Percentiles rank a stretch among this genome's conserved stretches.
Evolutionary conservation across 1,140 invertebrate species (phyloP).

Genomic region (Solen grandis): DNA sequence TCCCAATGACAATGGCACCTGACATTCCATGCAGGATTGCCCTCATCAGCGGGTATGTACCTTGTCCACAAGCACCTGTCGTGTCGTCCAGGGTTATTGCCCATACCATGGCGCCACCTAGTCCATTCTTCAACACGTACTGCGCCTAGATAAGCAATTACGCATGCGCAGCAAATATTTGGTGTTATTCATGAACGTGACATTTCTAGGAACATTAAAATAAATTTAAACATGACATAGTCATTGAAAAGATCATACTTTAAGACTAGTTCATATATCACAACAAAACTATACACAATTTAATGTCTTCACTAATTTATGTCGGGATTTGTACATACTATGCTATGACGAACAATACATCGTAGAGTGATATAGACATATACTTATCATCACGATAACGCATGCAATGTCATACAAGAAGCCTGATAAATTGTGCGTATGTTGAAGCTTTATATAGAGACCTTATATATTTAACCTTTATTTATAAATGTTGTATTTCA

Average conservation of each 20-base stretch:
- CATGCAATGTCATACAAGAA: not conserved
- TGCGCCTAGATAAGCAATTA: conserved; percentile 25
- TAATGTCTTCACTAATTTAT: not conserved
- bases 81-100: conserved; percentile 98
- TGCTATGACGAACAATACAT: too few species aligned
- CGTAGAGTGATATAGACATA: too few species aligned
- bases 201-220: not conserved
- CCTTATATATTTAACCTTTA: not conserved
- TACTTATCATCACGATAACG: not conserved
- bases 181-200: too few species aligned
- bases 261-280: not conserved
- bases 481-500: not conserved
- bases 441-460: not conserved
- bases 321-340: not conserved
- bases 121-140: conserved; percentile 42
- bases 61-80: conserved; percentile 84
- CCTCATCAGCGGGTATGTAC: conserved; percentile 70
- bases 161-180: not conserved
- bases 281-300: not conserved
- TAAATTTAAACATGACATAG: not conserved
- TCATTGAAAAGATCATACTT: not conserved
- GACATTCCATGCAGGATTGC: too few species aligned
- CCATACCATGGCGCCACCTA: conserved; percentile 91
- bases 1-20: too few species aligned
- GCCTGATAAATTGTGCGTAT: not conserved